Evolutionary conservation across 2,888 invertebrate species (phyloP), one percentile per base, ranked within the genome.

Genomic region (Parelbella ahira): DNA sequence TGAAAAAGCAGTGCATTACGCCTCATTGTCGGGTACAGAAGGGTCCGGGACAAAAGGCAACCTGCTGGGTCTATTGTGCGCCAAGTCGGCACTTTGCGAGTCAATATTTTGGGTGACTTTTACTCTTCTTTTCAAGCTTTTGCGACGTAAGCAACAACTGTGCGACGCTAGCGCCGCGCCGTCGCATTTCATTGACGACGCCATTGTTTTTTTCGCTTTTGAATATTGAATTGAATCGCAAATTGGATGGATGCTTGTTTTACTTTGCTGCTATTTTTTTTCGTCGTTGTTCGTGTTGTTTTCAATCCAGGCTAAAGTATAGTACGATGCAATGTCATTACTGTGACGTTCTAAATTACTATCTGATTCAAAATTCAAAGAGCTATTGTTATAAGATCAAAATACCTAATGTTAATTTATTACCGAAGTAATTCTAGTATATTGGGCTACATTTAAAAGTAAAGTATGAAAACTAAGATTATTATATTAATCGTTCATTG

Each of bases 31-130:
- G 58, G 57, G 60, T 56, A 62, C 66, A 63, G 72, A 65, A 68
- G 78, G 79, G 77, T 58, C 51, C 48, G 44, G 48, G 54, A 81
- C 82, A 86, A 84, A 74, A 57, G 82, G 67, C 75, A 66, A 83
- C 86, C 84, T 84, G 84, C 84, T 81, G 84, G 60, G 68, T 58
- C 67, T 66, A 78, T 83, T 84, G 84, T 84, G 64, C 50, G 60
- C 68, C 53, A 62, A 72, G 71, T 72, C 82, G 81, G 82, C 83
- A 84, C 82, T 83, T 82, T 75, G 79, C 74, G 68, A 81, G 71
- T 83, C 84, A 86, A 84, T 84, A 86, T 86, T 84, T 84, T 84
- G 72, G 83, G 81, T 78, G 82, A 81, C 73, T 79, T 58, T 59
- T 53, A 52, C 57, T 56, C 55, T 55, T 49, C 56, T 59, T 56